These are phyloP conservation scores for Ischnura elegans DNA, from an alignment of 2,888 invertebrate species.

Conservation along the genomic window DNA sequence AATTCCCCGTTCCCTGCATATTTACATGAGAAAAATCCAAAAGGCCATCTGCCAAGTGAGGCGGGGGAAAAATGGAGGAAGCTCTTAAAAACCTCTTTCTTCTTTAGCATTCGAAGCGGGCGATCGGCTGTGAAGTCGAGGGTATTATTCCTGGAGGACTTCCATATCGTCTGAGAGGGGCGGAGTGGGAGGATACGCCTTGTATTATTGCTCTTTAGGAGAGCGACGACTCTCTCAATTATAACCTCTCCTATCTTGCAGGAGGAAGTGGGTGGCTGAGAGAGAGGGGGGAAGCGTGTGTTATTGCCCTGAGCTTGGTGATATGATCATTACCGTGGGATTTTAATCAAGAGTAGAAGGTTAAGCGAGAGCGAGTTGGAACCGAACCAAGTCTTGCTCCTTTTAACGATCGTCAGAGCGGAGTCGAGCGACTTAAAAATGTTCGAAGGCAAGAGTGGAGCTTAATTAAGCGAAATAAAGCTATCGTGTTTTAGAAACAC, in stretches of 20 bases:
- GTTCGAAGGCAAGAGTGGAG: not conserved
- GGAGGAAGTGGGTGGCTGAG: not conserved
- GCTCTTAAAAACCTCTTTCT: not conserved
- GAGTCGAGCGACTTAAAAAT: not conserved
- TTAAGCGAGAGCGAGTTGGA: constrained; percentile 19
- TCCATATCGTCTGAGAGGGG: not conserved
- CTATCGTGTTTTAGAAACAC: not conserved
- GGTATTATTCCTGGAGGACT: constrained; percentile 44
- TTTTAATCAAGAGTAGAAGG: constrained; percentile 5
- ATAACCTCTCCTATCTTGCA: not conserved
- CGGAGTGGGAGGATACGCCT: not conserved
- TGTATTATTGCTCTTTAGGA: not conserved
- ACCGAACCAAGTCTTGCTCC: not conserved
- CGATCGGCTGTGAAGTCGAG: not conserved
- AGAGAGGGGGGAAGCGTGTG: not conserved
- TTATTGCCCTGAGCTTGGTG: not conserved
- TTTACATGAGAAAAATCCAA: constrained; percentile 31
- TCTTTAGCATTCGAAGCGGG: not conserved
- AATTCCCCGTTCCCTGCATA: not conserved
- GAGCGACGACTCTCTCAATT: constrained; percentile 36
- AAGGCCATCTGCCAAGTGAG: constrained; percentile 19
- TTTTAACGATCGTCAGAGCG: constrained; percentile 2
- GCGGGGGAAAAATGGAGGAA: constrained; percentile 16
- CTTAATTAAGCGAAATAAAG: constrained; percentile 18
- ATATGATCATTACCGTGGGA: constrained; percentile 26